Evolutionary conservation across 2,797 vertebrate genomes (phyloP), one percentile per base, ranked within the genome.

Genomic region (Pseudomugil tenellus): DNA sequence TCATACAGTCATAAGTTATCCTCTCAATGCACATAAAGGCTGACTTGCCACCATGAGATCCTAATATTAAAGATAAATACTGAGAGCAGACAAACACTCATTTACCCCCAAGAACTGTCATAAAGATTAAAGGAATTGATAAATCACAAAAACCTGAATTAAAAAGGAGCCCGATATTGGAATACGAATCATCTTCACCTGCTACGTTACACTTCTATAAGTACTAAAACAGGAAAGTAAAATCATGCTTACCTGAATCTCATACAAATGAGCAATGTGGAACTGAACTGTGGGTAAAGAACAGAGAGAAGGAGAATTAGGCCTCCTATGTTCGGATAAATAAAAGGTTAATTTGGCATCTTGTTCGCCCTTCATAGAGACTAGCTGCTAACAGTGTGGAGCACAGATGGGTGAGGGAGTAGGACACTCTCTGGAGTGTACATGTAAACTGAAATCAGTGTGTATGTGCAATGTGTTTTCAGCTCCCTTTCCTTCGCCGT

Each of bases 201-300:
- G 41, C 41, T n/a, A n/a, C 41, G 16, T 43, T 43, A 43, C 6
- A 43, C 41, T 19, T n/a, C 19, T 10, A 17, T n/a, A n/a, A 43
- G n/a, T 9, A 43, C 17, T 43, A n/a, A 29, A 39, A 13, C 10
- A 17, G 4, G 23, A 37, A 37, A 46, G 10, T 19, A 3, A 54
- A 48, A 29, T 2, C 17, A 49, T 29, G 4, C 96, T 96, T 94
- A 99, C 98, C 98, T 99, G 98, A 90, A 98, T 99, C 96, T 99
- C 98, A 95, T 99, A 98, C 88, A 99, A 95, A 95, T 99, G 97
- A 93, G 98, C 97, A 84, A 99, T 97, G 95, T 99, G 98, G 95
- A 99, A 99, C 87, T 98, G 96, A 95, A 99, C 97, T 99, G 96
- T 79, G n/a, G n/a, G n/a, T n/a, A n/a, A n/a, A n/a, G n/a, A 84